Base-by-base conservation (phyloP, 2,113 vertebrate genomes). In the Nothoprocta perdicaria region DNA sequence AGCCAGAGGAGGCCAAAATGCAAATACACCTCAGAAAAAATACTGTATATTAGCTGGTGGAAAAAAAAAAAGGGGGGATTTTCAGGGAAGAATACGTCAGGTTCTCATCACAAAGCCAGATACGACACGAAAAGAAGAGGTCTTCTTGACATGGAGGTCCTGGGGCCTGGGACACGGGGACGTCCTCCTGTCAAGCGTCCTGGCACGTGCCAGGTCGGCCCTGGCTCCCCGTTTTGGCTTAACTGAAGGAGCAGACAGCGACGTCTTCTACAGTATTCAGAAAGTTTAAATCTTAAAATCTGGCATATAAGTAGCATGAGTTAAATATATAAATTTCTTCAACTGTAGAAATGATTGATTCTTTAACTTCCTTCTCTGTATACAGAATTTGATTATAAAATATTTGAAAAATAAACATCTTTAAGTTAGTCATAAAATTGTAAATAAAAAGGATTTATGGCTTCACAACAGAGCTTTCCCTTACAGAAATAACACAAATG, bases 141-240 rank as follows among this genome's bases (percentile, higher is more conserved):
- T 66, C 9, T 22, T 46, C n/a, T 4, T 7, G 41, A 31, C 1
- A 48, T 6, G 29, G 33, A 41, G 4, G 40, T 41, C 23, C 2
- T 0, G 2, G 55, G 35, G 35, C 16, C 10, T 6, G 14, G 76
- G 52, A 38, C 15, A 6, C 21, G 8, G 19, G 13, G 61, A 62
- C 22, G 18, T 41, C 6, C 41, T 67, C 53, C 50, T 10, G 10
- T 10, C 62, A 63, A 69, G n/a, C 57, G 50, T 5, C 57, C 10
- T 3, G 31, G 40, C 23, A 12, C 60, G 18, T 43, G 10, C 6
- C 14, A 15, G 22, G 27, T 6, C 18, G 26, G 19, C 45, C 11
- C 15, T 3, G 8, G 57, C 33, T 55, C 26, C 24, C 14, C 10
- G 6, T 55, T 50, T 50, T 38, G 24, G 31, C 41, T 43, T 61